Conservation (phyloP, 2,113 vertebrate genomes). For the Carlito syrichta region DNA sequence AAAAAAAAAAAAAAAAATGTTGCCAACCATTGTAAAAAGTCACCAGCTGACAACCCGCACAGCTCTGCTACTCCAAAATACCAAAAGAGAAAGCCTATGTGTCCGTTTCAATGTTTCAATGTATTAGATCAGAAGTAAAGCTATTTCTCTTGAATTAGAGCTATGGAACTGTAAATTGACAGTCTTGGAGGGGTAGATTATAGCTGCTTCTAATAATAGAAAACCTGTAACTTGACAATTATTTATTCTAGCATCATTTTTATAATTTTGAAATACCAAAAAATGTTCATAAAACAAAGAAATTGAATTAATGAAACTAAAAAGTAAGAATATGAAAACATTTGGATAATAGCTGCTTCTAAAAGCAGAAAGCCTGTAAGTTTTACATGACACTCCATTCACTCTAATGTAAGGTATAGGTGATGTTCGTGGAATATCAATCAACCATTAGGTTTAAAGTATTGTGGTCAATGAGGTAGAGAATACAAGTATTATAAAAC, state of each 20-base stretch:
- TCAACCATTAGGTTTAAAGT: background rate
- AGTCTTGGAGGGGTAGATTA: too few species aligned
- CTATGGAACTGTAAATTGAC: too few species aligned
- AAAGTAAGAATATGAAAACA: background rate
- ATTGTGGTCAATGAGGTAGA: background rate
- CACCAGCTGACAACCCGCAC: too few species aligned
- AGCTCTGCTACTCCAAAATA: too few species aligned
- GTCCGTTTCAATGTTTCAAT: too few species aligned
- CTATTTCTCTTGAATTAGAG: too few species aligned
- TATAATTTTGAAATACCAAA: background rate
- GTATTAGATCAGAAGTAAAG: too few species aligned
- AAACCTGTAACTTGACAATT: too few species aligned
- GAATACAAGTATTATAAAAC: slow-evolving; percentile 21
- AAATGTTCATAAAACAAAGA: background rate
- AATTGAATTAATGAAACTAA: background rate
- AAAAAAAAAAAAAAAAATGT: too few species aligned
- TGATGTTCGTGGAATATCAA: background rate
- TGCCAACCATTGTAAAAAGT: too few species aligned
- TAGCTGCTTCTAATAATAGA: too few species aligned
- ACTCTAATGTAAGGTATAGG: background rate
- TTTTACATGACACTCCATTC: background rate
- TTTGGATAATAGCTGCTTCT: background rate
- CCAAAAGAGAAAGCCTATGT: too few species aligned
- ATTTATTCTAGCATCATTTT: background rate
- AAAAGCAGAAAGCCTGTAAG: background rate